Conservation (phyloP, 1,140 invertebrate species). For the Ceratina calcarata region DNA sequence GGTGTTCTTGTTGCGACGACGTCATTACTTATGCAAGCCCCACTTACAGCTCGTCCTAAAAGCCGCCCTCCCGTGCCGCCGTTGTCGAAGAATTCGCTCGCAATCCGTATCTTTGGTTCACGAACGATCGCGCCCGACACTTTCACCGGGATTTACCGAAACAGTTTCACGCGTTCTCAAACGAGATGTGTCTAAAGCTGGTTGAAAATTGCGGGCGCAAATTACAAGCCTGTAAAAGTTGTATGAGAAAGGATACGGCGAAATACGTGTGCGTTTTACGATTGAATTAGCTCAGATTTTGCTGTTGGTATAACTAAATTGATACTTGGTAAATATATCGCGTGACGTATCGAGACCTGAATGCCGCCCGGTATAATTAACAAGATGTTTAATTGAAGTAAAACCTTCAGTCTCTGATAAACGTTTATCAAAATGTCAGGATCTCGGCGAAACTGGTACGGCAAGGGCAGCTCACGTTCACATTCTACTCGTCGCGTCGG, state of each 20-base stretch:
- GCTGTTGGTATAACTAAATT: neutral
- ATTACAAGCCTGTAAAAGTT: too few species aligned
- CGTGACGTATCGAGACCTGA: conserved; percentile 8
- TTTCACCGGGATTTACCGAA: conserved; percentile 40
- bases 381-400: conserved; percentile 16
- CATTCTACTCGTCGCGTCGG: conserved; percentile 10
- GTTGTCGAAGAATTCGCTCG: conserved; percentile 52
- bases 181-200: neutral
- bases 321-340: conserved; percentile 8
- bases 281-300: neutral
- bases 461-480: conserved; percentile 13
- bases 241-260: too few species aligned
- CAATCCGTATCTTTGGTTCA: neutral
- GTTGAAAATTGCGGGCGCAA: too few species aligned
- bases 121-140: conserved; percentile 2
- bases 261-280: neutral
- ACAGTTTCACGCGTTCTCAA: conserved; percentile 9
- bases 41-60: conserved; percentile 72
- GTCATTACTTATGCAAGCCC: conserved; percentile 74
- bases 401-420: conserved; percentile 36
- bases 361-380: conserved; percentile 14
- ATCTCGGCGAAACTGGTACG: conserved; percentile 31
- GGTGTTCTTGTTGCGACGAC: conserved; percentile 59
- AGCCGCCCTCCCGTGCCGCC: conserved; percentile 51
- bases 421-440: conserved; percentile 40